Conservation (phyloP, 2,888 invertebrate species). For the Meghimatium bilineatum region DNA sequence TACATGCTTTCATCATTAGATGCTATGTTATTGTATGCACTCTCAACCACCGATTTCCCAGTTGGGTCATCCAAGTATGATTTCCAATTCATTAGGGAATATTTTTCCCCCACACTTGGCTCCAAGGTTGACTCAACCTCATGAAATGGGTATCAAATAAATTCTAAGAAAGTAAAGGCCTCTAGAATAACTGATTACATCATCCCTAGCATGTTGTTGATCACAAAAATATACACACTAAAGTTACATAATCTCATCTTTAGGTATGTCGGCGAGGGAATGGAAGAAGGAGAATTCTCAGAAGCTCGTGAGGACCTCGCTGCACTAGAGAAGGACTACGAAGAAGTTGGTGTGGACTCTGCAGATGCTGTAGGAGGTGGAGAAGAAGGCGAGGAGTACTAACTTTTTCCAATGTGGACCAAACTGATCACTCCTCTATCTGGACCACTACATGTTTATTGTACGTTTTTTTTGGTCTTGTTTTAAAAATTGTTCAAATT, state of each 20-base stretch:
- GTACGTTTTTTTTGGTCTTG: not conserved
- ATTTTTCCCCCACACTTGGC: too few relatives aligned
- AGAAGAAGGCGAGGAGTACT: constrained; percentile 9
- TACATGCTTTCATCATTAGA: too few relatives aligned
- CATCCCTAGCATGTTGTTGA: too few relatives aligned
- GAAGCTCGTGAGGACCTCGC: constrained; percentile 13
- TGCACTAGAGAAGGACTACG: constrained; percentile 23
- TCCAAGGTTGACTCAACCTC: too few relatives aligned
- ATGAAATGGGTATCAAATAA: too few relatives aligned
- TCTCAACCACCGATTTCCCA: too few relatives aligned
- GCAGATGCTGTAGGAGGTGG: not conserved
- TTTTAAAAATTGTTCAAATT: not conserved
- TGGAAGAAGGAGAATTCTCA: constrained; percentile 22
- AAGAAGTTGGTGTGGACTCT: constrained; percentile 24
- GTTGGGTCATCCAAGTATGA: too few relatives aligned
- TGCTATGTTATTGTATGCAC: too few relatives aligned
- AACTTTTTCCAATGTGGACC: not conserved
- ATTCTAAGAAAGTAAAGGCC: too few relatives aligned
- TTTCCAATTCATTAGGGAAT: too few relatives aligned
- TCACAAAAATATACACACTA: too few relatives aligned
- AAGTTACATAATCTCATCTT: not conserved
- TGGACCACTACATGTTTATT: not conserved
- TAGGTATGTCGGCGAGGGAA: constrained; percentile 21
- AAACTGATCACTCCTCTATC: not conserved
- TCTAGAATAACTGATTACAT: too few relatives aligned